A percentile compares a stretch with the other conserved stretches of the same genome.
These are phyloP conservation scores for Mormoops blainvillei DNA, from an alignment of 2,113 vertebrate species.

Conservation along the genomic window DNA sequence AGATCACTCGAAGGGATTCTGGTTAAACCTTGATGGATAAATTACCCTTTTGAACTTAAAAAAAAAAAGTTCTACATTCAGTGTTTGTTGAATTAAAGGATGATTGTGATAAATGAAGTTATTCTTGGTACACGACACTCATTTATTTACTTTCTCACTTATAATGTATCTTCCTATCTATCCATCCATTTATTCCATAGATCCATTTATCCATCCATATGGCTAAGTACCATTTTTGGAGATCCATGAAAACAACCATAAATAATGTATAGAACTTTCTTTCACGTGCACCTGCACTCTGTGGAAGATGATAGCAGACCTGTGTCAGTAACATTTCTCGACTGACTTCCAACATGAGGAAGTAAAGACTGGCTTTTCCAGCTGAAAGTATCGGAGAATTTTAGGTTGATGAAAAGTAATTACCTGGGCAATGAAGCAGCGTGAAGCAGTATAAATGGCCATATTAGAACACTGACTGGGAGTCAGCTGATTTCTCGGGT, in stretches of 20 bases:
- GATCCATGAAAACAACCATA: background rate
- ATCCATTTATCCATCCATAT: background rate
- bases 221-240: background rate
- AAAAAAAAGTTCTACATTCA: background rate
- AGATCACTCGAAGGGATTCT: background rate
- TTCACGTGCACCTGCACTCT: background rate
- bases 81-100: background rate
- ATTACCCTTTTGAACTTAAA: background rate
- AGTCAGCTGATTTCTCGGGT: conserved; percentile 46
- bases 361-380: conserved; percentile 20
- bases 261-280: background rate
- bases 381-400: conserved; percentile 43
- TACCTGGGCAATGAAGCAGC: conserved; percentile 40
- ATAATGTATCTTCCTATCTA: background rate
- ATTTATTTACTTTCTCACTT: background rate
- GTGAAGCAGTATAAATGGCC: conserved; percentile 7
- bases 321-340: conserved; percentile 42
- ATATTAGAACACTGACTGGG: conserved; percentile 56
- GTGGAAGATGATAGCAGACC: conserved; percentile 24
- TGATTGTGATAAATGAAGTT: background rate
- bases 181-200: background rate
- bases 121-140: background rate
- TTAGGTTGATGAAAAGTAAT: conserved; percentile 66
- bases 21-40: background rate
- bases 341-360: conserved; percentile 2